phyloP scores from a whole-genome alignment of 2,888 invertebrate genomes.

The Diabrotica balteata region DNA sequence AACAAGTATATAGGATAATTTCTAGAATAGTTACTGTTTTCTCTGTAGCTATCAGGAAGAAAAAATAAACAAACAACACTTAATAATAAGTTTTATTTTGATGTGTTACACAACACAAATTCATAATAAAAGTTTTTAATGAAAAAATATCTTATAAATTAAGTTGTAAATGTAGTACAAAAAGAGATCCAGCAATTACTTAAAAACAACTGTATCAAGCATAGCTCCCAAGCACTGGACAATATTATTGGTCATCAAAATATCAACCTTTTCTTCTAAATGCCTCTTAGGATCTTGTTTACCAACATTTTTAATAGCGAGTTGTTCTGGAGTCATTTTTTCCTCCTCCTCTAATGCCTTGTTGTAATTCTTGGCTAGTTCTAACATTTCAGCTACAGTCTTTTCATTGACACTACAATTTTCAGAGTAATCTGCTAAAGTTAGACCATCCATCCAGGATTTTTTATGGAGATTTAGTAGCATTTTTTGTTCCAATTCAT shows the following conservation, averaged over 20 bases:
- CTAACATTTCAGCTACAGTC: slow-evolving; percentile 95
- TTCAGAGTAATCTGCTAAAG: slow-evolving; percentile 88
- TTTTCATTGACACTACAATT: slow-evolving; percentile 94
- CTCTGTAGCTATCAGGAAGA: too few species aligned
- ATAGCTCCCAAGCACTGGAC: slow-evolving; percentile 97
- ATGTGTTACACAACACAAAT: too few species aligned
- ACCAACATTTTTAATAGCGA: slow-evolving; percentile 99
- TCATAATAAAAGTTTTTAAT: too few species aligned
- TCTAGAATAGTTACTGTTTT: too few species aligned
- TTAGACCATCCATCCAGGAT: slow-evolving; percentile 97
- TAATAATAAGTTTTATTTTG: too few species aligned
- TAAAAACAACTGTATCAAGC: slow-evolving; percentile 92
- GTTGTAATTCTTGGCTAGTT: slow-evolving; percentile 92
- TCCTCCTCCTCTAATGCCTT: slow-evolving; percentile 97
- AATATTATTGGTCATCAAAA: slow-evolving; percentile 96
- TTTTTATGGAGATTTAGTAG: slow-evolving; percentile 97
- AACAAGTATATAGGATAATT: too few species aligned
- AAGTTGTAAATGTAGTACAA: too few species aligned
- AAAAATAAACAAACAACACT: too few species aligned
- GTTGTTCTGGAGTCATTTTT: slow-evolving; percentile 98
- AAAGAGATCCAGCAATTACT: slow-evolving; percentile 61
- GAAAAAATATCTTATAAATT: too few species aligned
- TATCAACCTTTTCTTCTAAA: slow-evolving; percentile 97
- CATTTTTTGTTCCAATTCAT: slow-evolving; percentile 99
- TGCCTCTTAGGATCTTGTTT: slow-evolving; percentile 99